Conservation (phyloP, 2,888 invertebrate genomes). For the Drosophila imparisetae region DNA sequence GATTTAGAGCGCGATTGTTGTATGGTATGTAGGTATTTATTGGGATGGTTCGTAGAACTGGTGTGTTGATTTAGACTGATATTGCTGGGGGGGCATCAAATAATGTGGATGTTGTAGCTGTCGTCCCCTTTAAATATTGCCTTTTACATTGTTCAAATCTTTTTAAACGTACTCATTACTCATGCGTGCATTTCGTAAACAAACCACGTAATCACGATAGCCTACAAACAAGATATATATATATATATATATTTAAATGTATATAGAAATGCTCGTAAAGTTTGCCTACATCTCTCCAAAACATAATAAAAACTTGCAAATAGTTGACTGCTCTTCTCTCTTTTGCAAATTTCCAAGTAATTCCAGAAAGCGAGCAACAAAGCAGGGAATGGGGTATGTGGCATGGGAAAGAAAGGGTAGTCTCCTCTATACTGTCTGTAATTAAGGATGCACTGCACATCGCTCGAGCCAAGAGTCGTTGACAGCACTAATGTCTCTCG, state of each 20-base stretch:
- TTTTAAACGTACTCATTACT: conserved; percentile 23
- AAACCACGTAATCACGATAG: conserved; percentile 43
- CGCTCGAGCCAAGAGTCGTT: conserved; percentile 65
- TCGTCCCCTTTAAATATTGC: conserved; percentile 2
- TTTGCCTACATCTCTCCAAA: conserved; percentile 39
- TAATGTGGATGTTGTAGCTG: conserved; percentile 8
- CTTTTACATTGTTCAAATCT: background rate
- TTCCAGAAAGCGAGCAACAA: conserved; percentile 35
- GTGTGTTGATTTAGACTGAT: conserved; percentile 49
- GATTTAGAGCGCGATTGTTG: conserved; percentile 65
- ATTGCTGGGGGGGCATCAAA: conserved; percentile 45
- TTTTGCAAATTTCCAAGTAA: conserved; percentile 35
- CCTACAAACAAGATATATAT: conserved; percentile 31
- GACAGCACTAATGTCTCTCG: conserved; percentile 61
- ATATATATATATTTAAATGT: background rate
- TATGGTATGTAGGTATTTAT: conserved; percentile 33
- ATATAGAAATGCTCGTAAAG: conserved; percentile 28
- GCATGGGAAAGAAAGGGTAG: conserved; percentile 12
- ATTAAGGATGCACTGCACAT: conserved; percentile 78
- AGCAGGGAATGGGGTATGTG: background rate
- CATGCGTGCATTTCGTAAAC: conserved; percentile 30
- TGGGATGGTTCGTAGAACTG: conserved; percentile 25
- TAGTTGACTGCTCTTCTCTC: conserved; percentile 34
- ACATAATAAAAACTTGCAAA: conserved; percentile 64
- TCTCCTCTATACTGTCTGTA: conserved; percentile 34